phyloP scores from a whole-genome alignment of 2,113 vertebrate species.

The Morone chrysops region DNA sequence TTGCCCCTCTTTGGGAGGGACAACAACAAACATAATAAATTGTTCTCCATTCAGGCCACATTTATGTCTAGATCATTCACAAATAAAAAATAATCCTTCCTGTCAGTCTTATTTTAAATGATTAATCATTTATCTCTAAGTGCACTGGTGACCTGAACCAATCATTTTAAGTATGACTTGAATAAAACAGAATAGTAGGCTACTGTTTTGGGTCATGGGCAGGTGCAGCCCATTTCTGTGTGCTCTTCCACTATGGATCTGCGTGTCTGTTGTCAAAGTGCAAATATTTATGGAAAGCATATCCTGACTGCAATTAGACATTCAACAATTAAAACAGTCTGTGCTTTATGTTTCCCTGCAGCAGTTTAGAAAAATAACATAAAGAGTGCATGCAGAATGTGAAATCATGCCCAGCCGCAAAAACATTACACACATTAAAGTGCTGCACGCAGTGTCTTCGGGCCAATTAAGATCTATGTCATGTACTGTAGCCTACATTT shows the following conservation, averaged over 20 bases:
- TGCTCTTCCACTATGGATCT: slow-evolving; percentile 52
- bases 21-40: slow-evolving; percentile 2
- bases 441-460: slow-evolving; percentile 42
- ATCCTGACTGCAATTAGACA: slow-evolving; percentile 41
- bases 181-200: slow-evolving; percentile 24
- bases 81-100: background rate
- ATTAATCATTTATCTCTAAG: background rate
- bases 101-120: background rate
- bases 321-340: slow-evolving; percentile 33
- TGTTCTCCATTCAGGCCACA: background rate
- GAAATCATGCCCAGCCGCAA: slow-evolving; percentile 23
- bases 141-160: background rate
- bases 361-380: slow-evolving; percentile 45
- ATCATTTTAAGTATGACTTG: background rate
- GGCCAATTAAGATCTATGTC: slow-evolving; percentile 60
- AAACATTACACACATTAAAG: slow-evolving; percentile 27
- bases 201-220: slow-evolving; percentile 39
- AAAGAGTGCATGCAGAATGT: slow-evolving; percentile 28
- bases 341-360: slow-evolving; percentile 21
- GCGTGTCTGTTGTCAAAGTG: slow-evolving; percentile 66
- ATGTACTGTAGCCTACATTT: slow-evolving; percentile 15
- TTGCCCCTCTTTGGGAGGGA: background rate
- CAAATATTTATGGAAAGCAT: slow-evolving; percentile 67
- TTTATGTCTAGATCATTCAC: background rate
- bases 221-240: slow-evolving; percentile 55